Evolutionary conservation across 2,113 vertebrate species (phyloP).

Genomic region (Perca schrenkii): DNA sequence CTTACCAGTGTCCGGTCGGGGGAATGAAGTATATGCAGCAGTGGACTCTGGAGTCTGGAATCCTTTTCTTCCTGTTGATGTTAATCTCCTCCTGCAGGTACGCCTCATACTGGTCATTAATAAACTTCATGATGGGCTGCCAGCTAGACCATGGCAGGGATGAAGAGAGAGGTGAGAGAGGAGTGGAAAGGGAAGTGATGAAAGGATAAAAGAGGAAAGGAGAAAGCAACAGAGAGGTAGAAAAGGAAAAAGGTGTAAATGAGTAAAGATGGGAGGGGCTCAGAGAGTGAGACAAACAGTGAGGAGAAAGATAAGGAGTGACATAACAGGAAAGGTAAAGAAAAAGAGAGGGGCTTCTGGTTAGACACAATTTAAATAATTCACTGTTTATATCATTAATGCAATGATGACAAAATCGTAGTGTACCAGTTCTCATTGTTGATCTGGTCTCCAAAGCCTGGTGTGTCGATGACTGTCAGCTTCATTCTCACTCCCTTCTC

Average conservation of each 20-base stretch:
- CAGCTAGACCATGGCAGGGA: constrained; percentile 81
- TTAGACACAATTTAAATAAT: constrained; percentile 17
- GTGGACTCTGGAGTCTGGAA: constrained; percentile 93
- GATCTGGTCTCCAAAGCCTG: constrained; percentile 98
- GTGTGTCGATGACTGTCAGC: constrained; percentile 97
- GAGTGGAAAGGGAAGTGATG: not conserved
- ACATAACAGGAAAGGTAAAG: constrained; percentile 24
- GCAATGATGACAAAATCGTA: not conserved
- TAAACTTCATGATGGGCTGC: constrained; percentile 98
- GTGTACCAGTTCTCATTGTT: constrained; percentile 98
- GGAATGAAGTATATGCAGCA: constrained; percentile 98
- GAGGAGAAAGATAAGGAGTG: constrained; percentile 5
- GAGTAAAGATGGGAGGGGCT: constrained; percentile 11
- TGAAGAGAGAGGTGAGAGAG: not conserved
- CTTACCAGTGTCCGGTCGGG: constrained; percentile 94
- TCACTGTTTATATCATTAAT: not conserved
- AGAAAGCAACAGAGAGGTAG: not conserved
- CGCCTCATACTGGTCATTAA: constrained; percentile 95
- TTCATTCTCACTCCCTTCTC: constrained; percentile 99
- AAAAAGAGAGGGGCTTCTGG: not conserved
- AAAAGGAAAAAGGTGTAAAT: constrained; percentile 18
- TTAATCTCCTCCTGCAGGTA: constrained; percentile 96
- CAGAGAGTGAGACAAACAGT: not conserved
- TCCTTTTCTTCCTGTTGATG: constrained; percentile 94
- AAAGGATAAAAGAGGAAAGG: not conserved